Evolutionary conservation across 1,140 invertebrate genomes (phyloP).

Genomic region (Pissodes strobi): DNA sequence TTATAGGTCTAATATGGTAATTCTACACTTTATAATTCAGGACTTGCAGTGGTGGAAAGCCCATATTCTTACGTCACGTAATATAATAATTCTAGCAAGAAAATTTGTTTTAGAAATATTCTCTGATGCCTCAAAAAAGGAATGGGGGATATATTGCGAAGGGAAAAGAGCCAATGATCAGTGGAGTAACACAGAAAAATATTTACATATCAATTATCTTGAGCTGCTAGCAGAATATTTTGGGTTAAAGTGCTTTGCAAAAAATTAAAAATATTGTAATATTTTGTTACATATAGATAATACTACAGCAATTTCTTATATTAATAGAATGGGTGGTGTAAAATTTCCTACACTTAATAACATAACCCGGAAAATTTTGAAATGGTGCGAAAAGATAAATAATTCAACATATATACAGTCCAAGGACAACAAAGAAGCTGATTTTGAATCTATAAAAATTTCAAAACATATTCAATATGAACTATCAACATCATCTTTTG

Average conservation of each 20-base stretch:
- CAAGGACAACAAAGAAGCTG: conserved; percentile 41
- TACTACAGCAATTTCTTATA: conserved; percentile 41
- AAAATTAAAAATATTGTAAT: conserved; percentile 21
- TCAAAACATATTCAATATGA: conserved; percentile 1
- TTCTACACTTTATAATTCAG: no score
- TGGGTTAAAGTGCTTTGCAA: conserved; percentile 8
- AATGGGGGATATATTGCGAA: neutral
- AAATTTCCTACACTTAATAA: no score
- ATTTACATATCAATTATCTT: conserved; percentile 7
- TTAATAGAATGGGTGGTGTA: no score
- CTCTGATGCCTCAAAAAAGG: conserved; percentile 3
- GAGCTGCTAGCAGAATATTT: conserved; percentile 12
- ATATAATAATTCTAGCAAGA: no score
- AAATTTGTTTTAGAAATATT: neutral
- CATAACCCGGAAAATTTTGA: no score
- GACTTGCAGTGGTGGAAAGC: no score
- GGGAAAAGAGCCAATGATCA: neutral
- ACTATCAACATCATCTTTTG: conserved; percentile 7
- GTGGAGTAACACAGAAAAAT: neutral
- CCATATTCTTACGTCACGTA: no score
- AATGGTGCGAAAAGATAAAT: no score
- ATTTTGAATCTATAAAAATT: conserved; percentile 36
- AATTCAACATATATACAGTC: conserved; percentile 40
- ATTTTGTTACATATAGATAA: no score
- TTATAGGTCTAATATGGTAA: no score